A percentile compares a stretch with the other conserved stretches of the same genome.
Conservation (phyloP, 1,140 invertebrate genomes). For the Asbolus verrucosus region DNA sequence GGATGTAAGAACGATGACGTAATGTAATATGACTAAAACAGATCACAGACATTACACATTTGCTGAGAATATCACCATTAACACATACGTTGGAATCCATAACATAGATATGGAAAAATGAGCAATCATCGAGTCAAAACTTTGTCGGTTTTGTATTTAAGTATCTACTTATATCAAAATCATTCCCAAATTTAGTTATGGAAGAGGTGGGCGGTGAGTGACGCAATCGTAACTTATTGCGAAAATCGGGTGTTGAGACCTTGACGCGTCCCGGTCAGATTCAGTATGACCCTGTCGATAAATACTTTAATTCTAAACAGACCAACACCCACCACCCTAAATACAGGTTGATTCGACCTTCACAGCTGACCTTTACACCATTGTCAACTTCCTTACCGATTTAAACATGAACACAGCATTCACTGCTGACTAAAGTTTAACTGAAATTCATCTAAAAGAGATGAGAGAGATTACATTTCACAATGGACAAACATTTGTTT, state of each 20-base stretch:
- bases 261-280: slow-evolving; percentile 28
- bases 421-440: too few relatives aligned
- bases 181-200: slow-evolving; percentile 30
- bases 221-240: slow-evolving; percentile 12
- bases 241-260: slow-evolving; percentile 12
- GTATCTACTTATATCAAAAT: too few relatives aligned
- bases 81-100: too few relatives aligned
- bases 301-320: slow-evolving; percentile 16
- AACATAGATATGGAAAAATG: too few relatives aligned
- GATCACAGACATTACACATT: not conserved
- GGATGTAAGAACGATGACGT: not conserved
- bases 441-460: too few relatives aligned
- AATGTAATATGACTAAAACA: not conserved
- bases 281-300: slow-evolving; percentile 9
- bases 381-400: slow-evolving; percentile 19
- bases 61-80: not conserved
- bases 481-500: too few relatives aligned
- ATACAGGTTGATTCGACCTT: slow-evolving; percentile 19
- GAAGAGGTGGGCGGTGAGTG: not conserved
- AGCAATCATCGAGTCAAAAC: too few relatives aligned
- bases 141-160: too few relatives aligned
- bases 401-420: too few relatives aligned
- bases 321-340: slow-evolving; percentile 6
- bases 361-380: not conserved
- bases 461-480: too few relatives aligned